Evolutionary conservation across 2,888 invertebrate species (phyloP), one percentile per base, ranked within the genome.

Genomic region (Xestia rhomboidea): DNA sequence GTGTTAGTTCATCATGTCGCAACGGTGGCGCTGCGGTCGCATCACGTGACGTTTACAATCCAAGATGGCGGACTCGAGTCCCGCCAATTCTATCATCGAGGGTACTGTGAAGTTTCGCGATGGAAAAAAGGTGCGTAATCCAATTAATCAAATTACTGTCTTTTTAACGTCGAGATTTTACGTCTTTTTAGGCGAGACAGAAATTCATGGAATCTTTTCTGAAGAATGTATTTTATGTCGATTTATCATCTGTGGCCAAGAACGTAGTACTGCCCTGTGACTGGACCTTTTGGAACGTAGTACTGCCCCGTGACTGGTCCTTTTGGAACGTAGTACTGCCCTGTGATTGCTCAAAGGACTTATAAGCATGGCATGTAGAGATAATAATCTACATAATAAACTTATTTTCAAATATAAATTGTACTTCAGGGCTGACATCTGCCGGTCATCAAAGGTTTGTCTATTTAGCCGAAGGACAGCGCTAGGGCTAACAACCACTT

Each of bases 51-150:
- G 90, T 87, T 86, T 82, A 79, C 57, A 83, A 84, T 83, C 71
- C 92, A 96, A 95, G 68, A 96, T 96, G 96, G 95, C 95, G 93
- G 96, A 96, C 87, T 89, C 91, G 21, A 93, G 95, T 92, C 96
- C 96, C 91, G 96, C 95, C 97, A 98, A 97, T 95, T 98, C 98
- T 84, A 98, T 99, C 93, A 98, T 99, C 94, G 98, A 99, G 97
- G 99, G 99, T 90, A 98, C 98, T 93, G 98, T 98, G 89, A 99
- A 99, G 95, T 99, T 98, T 96, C 97, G 99, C 89, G 98, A 99
- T 95, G 98, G 98, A 85, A 99, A 98, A 97, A 99, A 99, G 98
- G 99, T 98, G 95, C 90, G 83, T 64, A 34, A 76, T 67, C 18
- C 0, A 81, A 74, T 69, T 83, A 76, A 78, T 78, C 27, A 73